phyloP scores from a whole-genome alignment of 2,888 invertebrate genomes.

The Tyria jacobaeae region DNA sequence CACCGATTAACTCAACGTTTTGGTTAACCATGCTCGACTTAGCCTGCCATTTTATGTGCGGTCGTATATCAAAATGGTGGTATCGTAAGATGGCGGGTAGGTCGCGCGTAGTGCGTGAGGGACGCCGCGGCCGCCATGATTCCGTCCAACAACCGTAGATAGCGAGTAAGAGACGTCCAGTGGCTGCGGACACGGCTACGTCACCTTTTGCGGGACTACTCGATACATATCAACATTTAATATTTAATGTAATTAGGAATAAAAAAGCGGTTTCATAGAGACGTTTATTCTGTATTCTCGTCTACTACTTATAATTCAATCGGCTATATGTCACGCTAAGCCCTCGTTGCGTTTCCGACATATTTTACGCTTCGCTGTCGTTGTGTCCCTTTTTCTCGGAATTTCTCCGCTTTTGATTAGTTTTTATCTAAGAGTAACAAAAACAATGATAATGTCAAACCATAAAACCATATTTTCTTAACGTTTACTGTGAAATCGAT shows the following conservation, averaged over 20 bases:
- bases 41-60: slow-evolving; percentile 51
- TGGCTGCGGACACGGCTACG: slow-evolving; percentile 86
- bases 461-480: slow-evolving; percentile 70
- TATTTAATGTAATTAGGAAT: slow-evolving; percentile 87
- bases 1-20: slow-evolving; percentile 55
- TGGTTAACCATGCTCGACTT: slow-evolving; percentile 54
- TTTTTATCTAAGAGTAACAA: slow-evolving; percentile 52
- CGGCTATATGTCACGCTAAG: slow-evolving; percentile 84
- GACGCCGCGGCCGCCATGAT: slow-evolving; percentile 83
- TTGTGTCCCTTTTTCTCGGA: slow-evolving; percentile 56
- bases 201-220: slow-evolving; percentile 89
- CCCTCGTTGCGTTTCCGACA: slow-evolving; percentile 65
- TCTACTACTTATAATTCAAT: slow-evolving; percentile 82
- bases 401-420: slow-evolving; percentile 57
- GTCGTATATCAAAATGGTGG: slow-evolving; percentile 44
- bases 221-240: slow-evolving; percentile 91
- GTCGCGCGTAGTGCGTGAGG: slow-evolving; percentile 45
- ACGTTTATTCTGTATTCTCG: slow-evolving; percentile 85
- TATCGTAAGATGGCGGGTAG: slow-evolving; percentile 32
- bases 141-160: slow-evolving; percentile 87
- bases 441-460: slow-evolving; percentile 47
- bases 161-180: slow-evolving; percentile 87
- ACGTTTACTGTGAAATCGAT: slow-evolving; percentile 78
- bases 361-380: slow-evolving; percentile 66
- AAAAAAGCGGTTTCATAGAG: slow-evolving; percentile 86